phyloP scores from a whole-genome alignment of 2,888 invertebrate genomes.

The Tipula unca region DNA sequence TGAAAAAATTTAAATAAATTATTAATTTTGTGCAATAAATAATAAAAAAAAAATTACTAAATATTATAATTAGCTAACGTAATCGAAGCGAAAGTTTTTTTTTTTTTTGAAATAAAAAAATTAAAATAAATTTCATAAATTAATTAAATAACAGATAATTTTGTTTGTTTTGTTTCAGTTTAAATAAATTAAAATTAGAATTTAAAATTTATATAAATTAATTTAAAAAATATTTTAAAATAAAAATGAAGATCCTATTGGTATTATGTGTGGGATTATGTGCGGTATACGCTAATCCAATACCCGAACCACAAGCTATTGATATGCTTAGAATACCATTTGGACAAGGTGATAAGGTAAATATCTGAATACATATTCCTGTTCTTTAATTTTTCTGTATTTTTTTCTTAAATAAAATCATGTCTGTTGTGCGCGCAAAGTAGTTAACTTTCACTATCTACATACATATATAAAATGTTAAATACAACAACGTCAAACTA shows the following conservation, averaged over 20 bases:
- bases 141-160: neutral
- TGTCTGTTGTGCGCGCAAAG: neutral
- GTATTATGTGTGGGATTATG: constrained; percentile 17
- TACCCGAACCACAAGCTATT: neutral
- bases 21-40: neutral
- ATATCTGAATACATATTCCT: neutral
- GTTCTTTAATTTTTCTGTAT: neutral
- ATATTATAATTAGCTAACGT: neutral
- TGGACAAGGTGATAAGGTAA: constrained; percentile 18
- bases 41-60: neutral
- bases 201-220: neutral
- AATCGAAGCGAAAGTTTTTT: constrained; percentile 16
- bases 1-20: neutral
- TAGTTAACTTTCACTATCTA: constrained; percentile 3
- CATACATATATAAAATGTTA: neutral
- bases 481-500: neutral
- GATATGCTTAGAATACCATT: constrained; percentile 17
- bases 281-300: constrained; percentile 14
- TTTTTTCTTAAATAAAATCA: neutral
- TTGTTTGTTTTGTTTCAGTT: constrained; percentile 8
- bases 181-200: constrained; percentile 1
- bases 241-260: constrained; percentile 20
- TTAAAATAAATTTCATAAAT: neutral
- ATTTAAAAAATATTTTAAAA: neutral
- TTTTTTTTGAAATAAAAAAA: neutral